Base-by-base conservation (phyloP, 2,113 vertebrate genomes). In the Dromiciops gliroides region DNA sequence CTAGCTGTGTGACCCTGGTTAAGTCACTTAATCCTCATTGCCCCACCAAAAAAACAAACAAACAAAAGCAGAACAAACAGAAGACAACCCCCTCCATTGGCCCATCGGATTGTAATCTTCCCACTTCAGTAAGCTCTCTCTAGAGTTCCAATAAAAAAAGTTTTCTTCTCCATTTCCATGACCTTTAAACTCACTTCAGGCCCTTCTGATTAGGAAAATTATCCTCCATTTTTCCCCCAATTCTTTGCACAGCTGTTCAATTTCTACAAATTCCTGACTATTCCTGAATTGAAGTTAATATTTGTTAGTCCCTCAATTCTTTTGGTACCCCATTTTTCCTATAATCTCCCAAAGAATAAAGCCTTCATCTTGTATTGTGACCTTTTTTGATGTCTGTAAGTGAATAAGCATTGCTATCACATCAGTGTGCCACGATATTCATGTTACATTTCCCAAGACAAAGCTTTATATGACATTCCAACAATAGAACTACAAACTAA, bases 111-210 rank as follows among this genome's bases (percentile, higher is more conserved):
- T 90, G 24, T 44, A 89, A 91, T 24, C 25, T 50, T 22, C 11
- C n/a, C 53, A 51, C 37, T 31, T 31, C 67, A 83, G 6, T 83
- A 44, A 44, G 19, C 6, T 83, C 67, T n/a, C 12, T 44, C n/a
- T 83, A 83, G 67, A 22, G 7, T 75, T 75, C 14, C 14, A 75
- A 44, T 19, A 75, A 92, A 56, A 95, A 95, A 94, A 51, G 25
- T 75, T 94, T 93, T 94, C 91, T 7, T 90, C 94, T 48, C 37
- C 90, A 47, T 92, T 14, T 49, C 95, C 50, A 95, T n/a, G 94
- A 94, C 91, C 49, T 93, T 26, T 83, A 44, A 96, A 89, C 25
- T 28, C 60, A 93, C 56, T 94, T 96, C 56, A 93, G 47, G 44
- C 16, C 90, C 28, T 37, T 22, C 19, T 75, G 6, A 83, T 44